Base-by-base conservation (phyloP, 2,888 invertebrate species). In the Acleris emargana region DNA sequence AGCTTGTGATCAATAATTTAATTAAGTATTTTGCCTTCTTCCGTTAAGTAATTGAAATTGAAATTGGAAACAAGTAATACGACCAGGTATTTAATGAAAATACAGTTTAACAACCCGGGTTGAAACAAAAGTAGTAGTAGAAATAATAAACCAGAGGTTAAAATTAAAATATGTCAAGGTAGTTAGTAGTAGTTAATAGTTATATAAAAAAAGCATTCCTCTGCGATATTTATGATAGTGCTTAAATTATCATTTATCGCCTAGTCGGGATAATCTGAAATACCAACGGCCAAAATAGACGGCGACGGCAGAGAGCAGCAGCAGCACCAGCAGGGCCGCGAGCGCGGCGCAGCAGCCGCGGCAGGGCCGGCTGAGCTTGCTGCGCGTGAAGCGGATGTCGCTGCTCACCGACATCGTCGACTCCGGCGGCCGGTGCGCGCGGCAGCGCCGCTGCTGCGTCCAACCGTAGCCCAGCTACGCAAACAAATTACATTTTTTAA, bases 321-420 rank as follows among this genome's bases (percentile, higher is more conserved):
- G 93, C 70, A 97, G 94, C 69, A 97, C 94, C 58, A 98, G 94
- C 79, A 97, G 95, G 18, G 96, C 96, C 42, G 97, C 96, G 67
- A 97, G 94, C 66, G 97, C 96, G 76, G 96, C 97, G 87, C 97
- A 97, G 77, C 97, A 97, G 76, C 97, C 97, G 79, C 96, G 95
- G 84, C 97, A 96, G 73, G 97, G 96, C 62, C 97, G 95, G 72
- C 96, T 96, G 73, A 97, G 93, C 88, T 97, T 97, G 77, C 96
- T 95, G 61, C 97, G 94, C 17, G 97, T 97, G 88, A 97, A 97
- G 73, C 97, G 94, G 83, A 97, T 97, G 87, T 97, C 97, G 76
- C 97, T 97, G 93, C 97, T 97, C 72, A 97, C 96, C 0, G 97
- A 97, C 76, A 97, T 88, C 67, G 97, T 96, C 43, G 97, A 97